Evolutionary conservation across 2,888 invertebrate species (phyloP), one percentile per base, ranked within the genome.

Genomic region (Eurytoma adleriae): DNA sequence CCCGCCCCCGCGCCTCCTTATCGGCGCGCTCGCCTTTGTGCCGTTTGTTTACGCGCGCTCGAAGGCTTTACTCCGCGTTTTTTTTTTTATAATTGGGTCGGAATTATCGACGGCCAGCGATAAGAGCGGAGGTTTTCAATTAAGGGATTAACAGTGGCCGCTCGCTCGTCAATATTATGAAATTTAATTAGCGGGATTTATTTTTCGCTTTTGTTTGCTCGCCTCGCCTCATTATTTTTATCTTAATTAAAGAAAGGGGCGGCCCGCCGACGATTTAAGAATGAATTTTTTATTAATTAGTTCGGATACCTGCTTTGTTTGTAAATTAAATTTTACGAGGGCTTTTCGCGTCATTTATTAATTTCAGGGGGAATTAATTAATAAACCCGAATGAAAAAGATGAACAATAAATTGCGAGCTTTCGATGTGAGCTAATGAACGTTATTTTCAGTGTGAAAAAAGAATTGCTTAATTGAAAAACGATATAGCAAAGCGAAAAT

Each of bases 331-430:
- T 54, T 54, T 16, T 62, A 30, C 13, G 24, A 27, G 24, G 24
- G 30, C n/a, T 69, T 72, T 24, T 20, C 18, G 3, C 52, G 2
- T 16, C 10, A 14, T 27, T 30, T 64, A 71, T 75, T 74, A 71
- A 62, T 68, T 40, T 64, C 72, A 81, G 70, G 74, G 66, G 78
- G 74, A 64, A 74, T 78, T 57, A 24, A 20, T 40, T 64, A 18
- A 57, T 57, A 57, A 57, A 57, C 40, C 3, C 40, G 40, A 40
- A 3, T 18, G 5, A 2, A 18, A 52, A 66, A 24, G 59, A 40
- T 24, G 16, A 56, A 50, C 64, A 30, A 68, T 79, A 48, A n/a
- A 68, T 68, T 10, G 16, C 66, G 16, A 27, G 54, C 59, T n/a
- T n/a, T 12, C 24, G 24, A 5, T 4, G n/a, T 56, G 14, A n/a